Percentiles rank a stretch among this genome's conserved stretches.
These are phyloP conservation scores for Semaprochilodus insignis DNA, from an alignment of 2,797 vertebrate species.

Conservation along the genomic window DNA sequence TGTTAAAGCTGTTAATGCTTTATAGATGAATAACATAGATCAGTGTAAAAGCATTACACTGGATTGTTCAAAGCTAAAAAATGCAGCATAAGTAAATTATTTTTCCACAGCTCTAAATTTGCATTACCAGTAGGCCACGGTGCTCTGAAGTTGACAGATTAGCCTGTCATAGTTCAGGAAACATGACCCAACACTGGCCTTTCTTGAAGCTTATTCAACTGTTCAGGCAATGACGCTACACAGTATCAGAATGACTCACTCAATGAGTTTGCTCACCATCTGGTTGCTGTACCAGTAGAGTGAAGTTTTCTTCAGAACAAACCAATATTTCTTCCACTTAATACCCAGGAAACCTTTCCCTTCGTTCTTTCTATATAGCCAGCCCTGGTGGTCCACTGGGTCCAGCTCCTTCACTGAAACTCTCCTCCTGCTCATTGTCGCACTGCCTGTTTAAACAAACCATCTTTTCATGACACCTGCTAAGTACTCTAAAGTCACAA, in stretches of 20 bases:
- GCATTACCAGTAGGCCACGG: neutral
- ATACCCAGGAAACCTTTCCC: conserved; percentile 92
- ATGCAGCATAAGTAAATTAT: neutral
- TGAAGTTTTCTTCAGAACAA: conserved; percentile 91
- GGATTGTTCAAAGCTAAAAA: neutral
- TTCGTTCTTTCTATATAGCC: conserved; percentile 97
- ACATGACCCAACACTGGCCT: neutral
- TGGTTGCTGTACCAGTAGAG: conserved; percentile 95
- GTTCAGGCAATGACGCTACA: neutral
- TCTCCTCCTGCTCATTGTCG: conserved; percentile 93
- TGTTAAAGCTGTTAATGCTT: neutral
- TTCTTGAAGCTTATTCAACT: neutral
- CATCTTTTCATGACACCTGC: neutral
- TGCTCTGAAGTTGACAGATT: neutral
- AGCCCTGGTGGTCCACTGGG: conserved; percentile 92
- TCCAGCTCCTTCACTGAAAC: conserved; percentile 96
- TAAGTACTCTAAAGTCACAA: neutral
- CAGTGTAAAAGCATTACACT: neutral
- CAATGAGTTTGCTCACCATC: conserved; percentile 79
- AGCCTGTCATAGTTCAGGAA: neutral
- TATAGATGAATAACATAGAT: neutral
- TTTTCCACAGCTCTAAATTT: conserved; percentile 14
- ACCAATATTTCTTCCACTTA: conserved; percentile 99
- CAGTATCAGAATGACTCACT: neutral
- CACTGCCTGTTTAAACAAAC: conserved; percentile 78